Base-by-base conservation (phyloP, 2,888 invertebrate species). In the Cylindroiulus punctatus region DNA sequence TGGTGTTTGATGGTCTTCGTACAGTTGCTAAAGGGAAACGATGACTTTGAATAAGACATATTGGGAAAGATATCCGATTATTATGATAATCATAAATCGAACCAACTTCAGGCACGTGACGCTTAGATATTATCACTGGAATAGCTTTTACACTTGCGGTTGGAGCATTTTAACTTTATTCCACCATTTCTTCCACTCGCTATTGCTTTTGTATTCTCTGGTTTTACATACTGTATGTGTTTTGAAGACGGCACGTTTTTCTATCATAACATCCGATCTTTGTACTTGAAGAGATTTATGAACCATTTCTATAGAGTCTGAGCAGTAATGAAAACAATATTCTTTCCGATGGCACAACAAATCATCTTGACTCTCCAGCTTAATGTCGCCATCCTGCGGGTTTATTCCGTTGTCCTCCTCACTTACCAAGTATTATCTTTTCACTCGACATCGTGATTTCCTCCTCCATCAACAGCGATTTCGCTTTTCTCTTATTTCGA, bases 361-460 rank as follows among this genome's bases (percentile, higher is more conserved):
- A 76, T 76, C 76, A 76, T 76, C 57, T 22, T 22, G 57, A 65
- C 12, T 26, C 76, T 76, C 30, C 14, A 76, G 14, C 76, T 30
- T 76, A 76, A 76, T 76, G 76, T 76, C 76, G 26, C 76, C 76
- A 14, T 76, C 76, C 76, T 30, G 76, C 30, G 76, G 76, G 30
- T 30, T n/a, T 76, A 76, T 76, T 76, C 76, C 76, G 76, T 76
- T 76, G 76, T 76, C 76, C 30, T 65, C 76, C 76, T 76, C 76
- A 30, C 30, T 30, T 76, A 26, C 76, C 76, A 76, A 76, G 30
- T 26, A 76, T 76, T 76, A 76, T 76, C 76, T 76, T 76, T 76
- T 76, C 76, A 76, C 76, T 76, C 76, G 76, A 30, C 76, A 76
- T 76, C 76, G 76, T 76, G 76, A 76, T 76, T 76, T 76, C 76